A percentile compares a stretch with the other conserved stretches of the same genome.
Conservation (phyloP, 2,888 invertebrate genomes). For the Sinopyrophorus schimmeli region DNA sequence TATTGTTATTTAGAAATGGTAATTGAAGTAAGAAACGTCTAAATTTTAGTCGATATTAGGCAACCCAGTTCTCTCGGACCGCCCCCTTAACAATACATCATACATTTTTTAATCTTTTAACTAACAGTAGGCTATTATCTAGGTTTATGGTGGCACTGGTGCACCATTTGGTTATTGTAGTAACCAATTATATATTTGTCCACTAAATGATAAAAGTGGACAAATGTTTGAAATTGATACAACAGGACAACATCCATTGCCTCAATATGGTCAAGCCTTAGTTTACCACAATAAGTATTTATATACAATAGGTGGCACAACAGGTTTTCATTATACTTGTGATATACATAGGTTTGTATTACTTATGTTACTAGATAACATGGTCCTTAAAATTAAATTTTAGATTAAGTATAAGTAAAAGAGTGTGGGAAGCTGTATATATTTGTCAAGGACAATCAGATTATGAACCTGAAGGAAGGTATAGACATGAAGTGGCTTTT, state of each 20-base stretch:
- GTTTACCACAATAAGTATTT: slow-evolving; percentile 70
- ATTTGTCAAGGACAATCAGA: no score
- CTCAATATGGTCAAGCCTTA: slow-evolving; percentile 88
- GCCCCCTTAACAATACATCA: no score
- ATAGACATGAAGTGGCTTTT: slow-evolving; percentile 86
- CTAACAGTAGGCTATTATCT: no score
- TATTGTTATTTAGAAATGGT: no score
- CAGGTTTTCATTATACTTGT: slow-evolving; percentile 85
- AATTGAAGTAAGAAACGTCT: no score
- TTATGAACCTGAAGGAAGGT: slow-evolving; percentile 76
- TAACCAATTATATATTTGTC: slow-evolving; percentile 75
- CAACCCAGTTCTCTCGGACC: no score
- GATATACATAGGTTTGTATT: slow-evolving; percentile 89
- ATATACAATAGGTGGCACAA: slow-evolving; percentile 90
- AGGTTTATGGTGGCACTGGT: slow-evolving; percentile 90
- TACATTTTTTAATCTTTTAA: no score
- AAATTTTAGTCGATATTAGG: no score
- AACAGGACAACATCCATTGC: slow-evolving; percentile 73
- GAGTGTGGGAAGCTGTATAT: no score
- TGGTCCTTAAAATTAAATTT: no score
- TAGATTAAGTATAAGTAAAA: no score
- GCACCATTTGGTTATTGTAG: slow-evolving; percentile 88
- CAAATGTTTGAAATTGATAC: slow-evolving; percentile 65
- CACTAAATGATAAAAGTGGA: slow-evolving; percentile 57
- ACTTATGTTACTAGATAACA: no score